phyloP scores from a whole-genome alignment of 30 jellyfish, hydroid and myxozoan genomes.

The Sanderia malayensis region DNA sequence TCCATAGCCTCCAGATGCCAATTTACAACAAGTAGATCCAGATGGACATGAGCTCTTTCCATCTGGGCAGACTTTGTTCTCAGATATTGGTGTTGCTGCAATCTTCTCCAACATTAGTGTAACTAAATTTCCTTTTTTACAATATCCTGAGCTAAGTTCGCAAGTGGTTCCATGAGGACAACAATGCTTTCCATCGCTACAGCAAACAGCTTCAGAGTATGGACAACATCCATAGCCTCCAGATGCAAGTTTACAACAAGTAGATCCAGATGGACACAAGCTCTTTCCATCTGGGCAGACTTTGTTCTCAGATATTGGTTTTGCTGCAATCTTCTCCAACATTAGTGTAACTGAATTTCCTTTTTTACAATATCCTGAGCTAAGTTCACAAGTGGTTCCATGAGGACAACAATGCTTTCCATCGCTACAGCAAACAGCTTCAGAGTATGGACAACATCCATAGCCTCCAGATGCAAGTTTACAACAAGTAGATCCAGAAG shows the following conservation, averaged over 20 bases:
- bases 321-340: slow-evolving; percentile 34
- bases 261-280: slow-evolving; percentile 40
- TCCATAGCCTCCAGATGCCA: slow-evolving; percentile 51
- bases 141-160: slow-evolving; percentile 18
- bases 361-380: slow-evolving; percentile 22
- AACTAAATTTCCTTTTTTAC: neutral
- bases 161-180: slow-evolving; percentile 76
- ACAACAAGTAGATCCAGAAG: slow-evolving; percentile 49
- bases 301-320: slow-evolving; percentile 5
- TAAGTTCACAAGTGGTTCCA: slow-evolving; percentile 34
- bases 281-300: slow-evolving; percentile 47
- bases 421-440: slow-evolving; percentile 63
- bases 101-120: neutral
- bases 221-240: slow-evolving; percentile 77
- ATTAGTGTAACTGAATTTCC: slow-evolving; percentile 5
- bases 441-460: slow-evolving; percentile 53
- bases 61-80: slow-evolving; percentile 7
- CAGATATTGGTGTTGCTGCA: neutral
- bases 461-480: slow-evolving; percentile 42
- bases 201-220: slow-evolving; percentile 51
- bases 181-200: slow-evolving; percentile 62
- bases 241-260: slow-evolving; percentile 53
- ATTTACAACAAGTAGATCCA: slow-evolving; percentile 51
- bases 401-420: slow-evolving; percentile 64
- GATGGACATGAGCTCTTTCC: slow-evolving; percentile 23